phyloP scores from a whole-genome alignment of 2,797 vertebrate genomes.

The Sebastolobus altivelis region DNA sequence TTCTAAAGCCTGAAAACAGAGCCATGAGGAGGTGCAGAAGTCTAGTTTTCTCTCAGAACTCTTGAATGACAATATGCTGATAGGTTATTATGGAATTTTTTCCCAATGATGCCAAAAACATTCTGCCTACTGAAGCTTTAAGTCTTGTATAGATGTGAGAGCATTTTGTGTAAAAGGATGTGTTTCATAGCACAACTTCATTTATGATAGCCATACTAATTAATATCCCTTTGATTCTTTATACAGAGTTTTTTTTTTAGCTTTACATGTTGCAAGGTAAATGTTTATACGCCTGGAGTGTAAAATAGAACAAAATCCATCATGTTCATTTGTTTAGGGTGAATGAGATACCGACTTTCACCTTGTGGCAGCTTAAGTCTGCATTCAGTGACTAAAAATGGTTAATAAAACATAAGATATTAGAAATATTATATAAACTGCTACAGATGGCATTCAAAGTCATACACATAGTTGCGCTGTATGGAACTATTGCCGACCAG shows the following conservation, averaged over 20 bases:
- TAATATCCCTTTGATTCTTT: not conserved
- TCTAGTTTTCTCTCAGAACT: too few relatives aligned
- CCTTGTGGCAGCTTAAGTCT: not conserved
- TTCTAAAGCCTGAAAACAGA: too few relatives aligned
- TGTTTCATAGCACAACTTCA: not conserved
- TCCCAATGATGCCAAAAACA: too few relatives aligned
- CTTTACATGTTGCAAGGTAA: not conserved
- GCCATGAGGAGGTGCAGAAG: too few relatives aligned
- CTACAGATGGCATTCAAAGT: not conserved
- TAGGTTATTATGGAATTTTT: too few relatives aligned
- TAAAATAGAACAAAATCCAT: not conserved
- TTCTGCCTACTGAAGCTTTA: not conserved
- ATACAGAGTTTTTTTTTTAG: not conserved
- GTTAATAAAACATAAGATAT: not conserved
- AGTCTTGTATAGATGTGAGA: not conserved
- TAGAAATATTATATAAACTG: not conserved
- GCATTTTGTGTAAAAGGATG: not conserved
- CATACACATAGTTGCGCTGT: not conserved
- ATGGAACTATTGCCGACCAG: not conserved
- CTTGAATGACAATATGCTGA: too few relatives aligned
- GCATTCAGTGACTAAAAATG: not conserved
- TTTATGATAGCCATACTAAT: not conserved
- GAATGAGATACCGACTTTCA: not conserved
- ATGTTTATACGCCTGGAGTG: not conserved
- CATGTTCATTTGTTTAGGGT: not conserved